Conservation (phyloP, 2,888 invertebrate genomes). For the Agrotis segetum region DNA sequence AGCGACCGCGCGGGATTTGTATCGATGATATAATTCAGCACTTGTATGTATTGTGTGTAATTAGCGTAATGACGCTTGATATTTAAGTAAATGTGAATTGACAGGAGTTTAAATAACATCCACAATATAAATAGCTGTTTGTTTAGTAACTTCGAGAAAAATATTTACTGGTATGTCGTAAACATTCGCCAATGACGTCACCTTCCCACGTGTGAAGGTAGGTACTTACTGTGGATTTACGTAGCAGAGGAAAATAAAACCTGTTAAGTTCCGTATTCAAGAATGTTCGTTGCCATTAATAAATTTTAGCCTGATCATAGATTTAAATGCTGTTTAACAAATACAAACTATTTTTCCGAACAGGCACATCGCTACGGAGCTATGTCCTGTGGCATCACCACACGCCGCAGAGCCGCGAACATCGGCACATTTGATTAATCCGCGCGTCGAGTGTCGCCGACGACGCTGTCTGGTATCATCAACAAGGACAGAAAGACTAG, state of each 20-base stretch:
- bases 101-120: slow-evolving; percentile 2
- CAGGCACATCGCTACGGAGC: background rate
- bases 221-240: too few species aligned
- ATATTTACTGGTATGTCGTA: background rate
- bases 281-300: background rate
- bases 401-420: background rate
- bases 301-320: too few species aligned
- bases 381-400: background rate
- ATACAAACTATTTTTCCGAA: too few species aligned
- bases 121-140: background rate
- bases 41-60: slow-evolving; percentile 19
- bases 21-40: slow-evolving; percentile 39
- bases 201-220: background rate
- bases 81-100: slow-evolving; percentile 1
- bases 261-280: too few species aligned
- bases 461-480: background rate
- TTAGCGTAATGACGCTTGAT: slow-evolving; percentile 20
- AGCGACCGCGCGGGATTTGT: slow-evolving; percentile 33
- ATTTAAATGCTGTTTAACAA: too few species aligned
- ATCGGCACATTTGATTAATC: slow-evolving; percentile 42
- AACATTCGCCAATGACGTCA: background rate
- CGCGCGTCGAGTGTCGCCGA: slow-evolving; percentile 10
- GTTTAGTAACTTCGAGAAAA: background rate
- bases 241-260: background rate
- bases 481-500: background rate